Conservation (phyloP, 2,888 invertebrate genomes). For the Diaperis boleti region DNA sequence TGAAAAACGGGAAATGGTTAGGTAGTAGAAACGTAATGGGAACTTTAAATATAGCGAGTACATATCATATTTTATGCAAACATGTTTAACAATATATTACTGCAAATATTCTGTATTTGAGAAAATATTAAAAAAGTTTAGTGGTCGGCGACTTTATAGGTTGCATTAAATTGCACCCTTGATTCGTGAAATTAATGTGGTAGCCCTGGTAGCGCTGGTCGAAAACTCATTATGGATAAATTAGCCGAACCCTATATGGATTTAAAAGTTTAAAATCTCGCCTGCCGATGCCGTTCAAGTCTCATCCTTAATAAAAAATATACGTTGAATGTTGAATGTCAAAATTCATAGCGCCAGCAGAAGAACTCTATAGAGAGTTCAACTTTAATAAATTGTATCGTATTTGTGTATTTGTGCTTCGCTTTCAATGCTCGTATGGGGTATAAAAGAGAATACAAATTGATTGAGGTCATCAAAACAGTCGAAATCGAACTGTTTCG, state of each 20-base stretch:
- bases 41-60: slow-evolving; percentile 9
- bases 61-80: slow-evolving; percentile 17
- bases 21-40: slow-evolving; percentile 10
- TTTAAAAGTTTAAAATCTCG: slow-evolving; percentile 42
- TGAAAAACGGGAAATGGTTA: slow-evolving; percentile 1
- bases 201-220: slow-evolving; percentile 13
- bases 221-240: slow-evolving; percentile 44
- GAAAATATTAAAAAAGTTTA: slow-evolving; percentile 15
- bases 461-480: slow-evolving; percentile 3
- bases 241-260: slow-evolving; percentile 41
- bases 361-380: slow-evolving; percentile 28
- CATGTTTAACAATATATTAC: slow-evolving; percentile 11
- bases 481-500: not conserved
- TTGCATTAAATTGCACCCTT: slow-evolving; percentile 21
- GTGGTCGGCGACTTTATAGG: slow-evolving; percentile 15
- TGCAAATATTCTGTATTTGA: slow-evolving; percentile 3
- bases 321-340: slow-evolving; percentile 22
- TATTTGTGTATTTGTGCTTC: slow-evolving; percentile 17
- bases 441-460: slow-evolving; percentile 15
- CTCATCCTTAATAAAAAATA: slow-evolving; percentile 28
- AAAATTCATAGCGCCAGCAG: slow-evolving; percentile 21
- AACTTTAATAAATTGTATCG: slow-evolving; percentile 30
- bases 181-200: slow-evolving; percentile 34
- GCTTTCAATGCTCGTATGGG: not conserved
- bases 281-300: slow-evolving; percentile 30